Conservation (phyloP, 2,113 vertebrate genomes). For the Pipa parva region DNA sequence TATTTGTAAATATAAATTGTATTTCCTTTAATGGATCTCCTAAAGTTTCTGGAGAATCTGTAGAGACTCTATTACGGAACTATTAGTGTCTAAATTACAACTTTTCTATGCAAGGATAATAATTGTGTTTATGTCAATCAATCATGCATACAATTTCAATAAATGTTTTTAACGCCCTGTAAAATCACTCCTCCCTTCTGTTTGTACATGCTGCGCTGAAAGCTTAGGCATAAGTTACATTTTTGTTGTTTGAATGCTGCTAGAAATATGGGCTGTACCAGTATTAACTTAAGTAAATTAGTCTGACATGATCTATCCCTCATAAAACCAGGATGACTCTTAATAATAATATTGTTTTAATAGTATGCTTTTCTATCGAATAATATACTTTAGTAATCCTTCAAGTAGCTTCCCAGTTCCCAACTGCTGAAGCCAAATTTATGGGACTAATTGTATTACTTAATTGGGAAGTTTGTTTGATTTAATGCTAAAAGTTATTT, state of each 20-base stretch:
- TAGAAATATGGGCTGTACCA: not conserved
- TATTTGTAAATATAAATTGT: too few relatives aligned
- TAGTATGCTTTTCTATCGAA: too few relatives aligned
- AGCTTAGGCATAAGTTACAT: not conserved
- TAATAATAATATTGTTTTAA: not conserved
- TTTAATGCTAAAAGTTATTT: too few relatives aligned
- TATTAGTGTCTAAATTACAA: not conserved
- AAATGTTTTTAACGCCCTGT: constrained; percentile 1
- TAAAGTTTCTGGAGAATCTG: too few relatives aligned
- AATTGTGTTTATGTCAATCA: not conserved
- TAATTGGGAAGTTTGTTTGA: too few relatives aligned
- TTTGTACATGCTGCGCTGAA: not conserved
- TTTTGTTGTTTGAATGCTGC: not conserved
- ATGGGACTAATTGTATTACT: too few relatives aligned
- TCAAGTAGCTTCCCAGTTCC: not conserved
- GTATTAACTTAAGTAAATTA: not conserved
- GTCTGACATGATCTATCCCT: constrained; percentile 1
- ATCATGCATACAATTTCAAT: not conserved
- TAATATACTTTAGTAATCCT: not conserved
- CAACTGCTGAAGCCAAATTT: not conserved
- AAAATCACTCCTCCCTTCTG: not conserved
- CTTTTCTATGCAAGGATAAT: not conserved
- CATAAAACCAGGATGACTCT: not conserved
- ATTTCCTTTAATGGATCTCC: too few relatives aligned
- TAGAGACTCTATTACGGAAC: too few relatives aligned